Base-by-base conservation (phyloP, 2,797 vertebrate genomes). In the Borostomias antarcticus region DNA sequence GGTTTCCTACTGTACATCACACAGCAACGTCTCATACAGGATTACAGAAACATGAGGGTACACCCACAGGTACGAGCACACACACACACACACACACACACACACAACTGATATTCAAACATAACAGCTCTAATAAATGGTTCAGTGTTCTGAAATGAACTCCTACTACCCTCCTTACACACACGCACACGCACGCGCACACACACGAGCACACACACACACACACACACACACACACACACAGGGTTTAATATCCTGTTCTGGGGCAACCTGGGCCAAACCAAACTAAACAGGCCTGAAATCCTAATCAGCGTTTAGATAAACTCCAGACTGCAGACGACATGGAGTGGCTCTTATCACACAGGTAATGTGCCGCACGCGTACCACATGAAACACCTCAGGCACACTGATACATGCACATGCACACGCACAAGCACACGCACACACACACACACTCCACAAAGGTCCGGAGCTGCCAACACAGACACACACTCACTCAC, bases 251-350 rank as follows among this genome's bases (percentile, higher is more conserved):
- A 7, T 26, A 43, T 66, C 25, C n/a, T 30, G 64, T 30, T 73
- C 70, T 8, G 62, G 70, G 25, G 65, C 70, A 74, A 75, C 81
- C 73, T 63, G 50, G 8, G 28, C 69, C 45, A 30, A 69, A 71
- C 62, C 66, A 74, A 66, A 77, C 80, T 78, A 62, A 54, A 23
- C 78, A 74, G 82, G 81, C 78, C 78, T 75, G 70, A 86, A 85
- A 84, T 86, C 29, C 83, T 88, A 89, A 91, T 89, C 87, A 83
- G 73, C 51, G 70, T 63, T 65, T 67, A 75, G 86, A 89, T 88
- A 86, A 83, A 76, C 64, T 69, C 84, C 87, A 85, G 88, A 88
- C 84, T 75, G 81, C 81, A 84, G 87, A 85, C 85, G 86, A 78
- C 82, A 47, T 72, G 74, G 76, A 86, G 82, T 72, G 78, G 62